Evolutionary conservation across 2,797 vertebrate species (phyloP).

Genomic region (Lycodopsis pacificus): DNA sequence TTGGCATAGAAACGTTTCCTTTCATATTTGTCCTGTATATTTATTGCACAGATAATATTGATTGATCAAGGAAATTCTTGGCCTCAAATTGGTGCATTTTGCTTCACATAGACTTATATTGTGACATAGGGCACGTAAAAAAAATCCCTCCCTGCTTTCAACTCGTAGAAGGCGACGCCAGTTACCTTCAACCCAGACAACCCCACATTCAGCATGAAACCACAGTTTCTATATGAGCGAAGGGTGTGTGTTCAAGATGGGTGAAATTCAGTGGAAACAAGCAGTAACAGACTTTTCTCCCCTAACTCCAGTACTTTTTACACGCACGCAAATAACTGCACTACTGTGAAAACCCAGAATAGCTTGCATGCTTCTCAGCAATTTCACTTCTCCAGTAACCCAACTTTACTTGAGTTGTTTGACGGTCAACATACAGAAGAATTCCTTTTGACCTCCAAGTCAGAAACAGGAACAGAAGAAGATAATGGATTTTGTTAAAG

Average conservation of each 20-base stretch:
- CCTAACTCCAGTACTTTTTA: slow-evolving; percentile 15
- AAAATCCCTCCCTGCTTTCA: slow-evolving; percentile 29
- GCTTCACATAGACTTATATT: neutral
- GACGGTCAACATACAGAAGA: slow-evolving; percentile 8
- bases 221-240: slow-evolving; percentile 63
- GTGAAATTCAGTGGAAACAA: slow-evolving; percentile 59
- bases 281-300: slow-evolving; percentile 32
- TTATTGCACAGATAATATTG: neutral
- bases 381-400: slow-evolving; percentile 50
- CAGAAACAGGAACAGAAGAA: slow-evolving; percentile 7
- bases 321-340: slow-evolving; percentile 31
- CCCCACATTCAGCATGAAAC: slow-evolving; percentile 44
- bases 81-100: neutral
- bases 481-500: neutral
- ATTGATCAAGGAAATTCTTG: neutral
- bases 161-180: neutral
- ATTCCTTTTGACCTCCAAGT: neutral
- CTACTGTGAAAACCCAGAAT: slow-evolving; percentile 48
- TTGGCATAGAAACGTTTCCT: neutral
- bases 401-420: slow-evolving; percentile 5
- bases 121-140: slow-evolving; percentile 1
- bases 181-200: slow-evolving; percentile 31
- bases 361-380: slow-evolving; percentile 43
- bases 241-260: slow-evolving; percentile 12
- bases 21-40: neutral